phyloP scores from a whole-genome alignment of 2,888 invertebrate genomes.

The Tipula vernalis region DNA sequence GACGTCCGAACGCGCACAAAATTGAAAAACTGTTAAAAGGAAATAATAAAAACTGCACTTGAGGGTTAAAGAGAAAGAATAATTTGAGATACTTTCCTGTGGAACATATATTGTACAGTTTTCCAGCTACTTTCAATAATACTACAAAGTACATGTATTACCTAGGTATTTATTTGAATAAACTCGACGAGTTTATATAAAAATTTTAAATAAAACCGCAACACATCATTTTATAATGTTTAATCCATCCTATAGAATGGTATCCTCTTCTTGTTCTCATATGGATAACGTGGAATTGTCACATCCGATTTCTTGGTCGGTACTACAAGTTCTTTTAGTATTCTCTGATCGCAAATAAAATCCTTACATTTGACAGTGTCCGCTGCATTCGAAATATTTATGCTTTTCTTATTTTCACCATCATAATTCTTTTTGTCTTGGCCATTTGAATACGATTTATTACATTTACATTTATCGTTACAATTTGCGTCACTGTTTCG shows the following conservation, averaged over 20 bases:
- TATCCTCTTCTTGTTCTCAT: slow-evolving; percentile 11
- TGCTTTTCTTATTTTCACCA: not conserved
- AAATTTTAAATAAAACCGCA: too few relatives aligned
- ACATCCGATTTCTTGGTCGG: not conserved
- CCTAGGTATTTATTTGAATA: too few relatives aligned
- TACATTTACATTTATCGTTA: not conserved
- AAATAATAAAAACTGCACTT: too few relatives aligned
- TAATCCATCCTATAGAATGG: slow-evolving; percentile 10
- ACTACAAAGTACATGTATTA: too few relatives aligned
- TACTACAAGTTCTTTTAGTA: not conserved
- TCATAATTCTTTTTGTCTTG: not conserved
- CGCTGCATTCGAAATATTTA: not conserved
- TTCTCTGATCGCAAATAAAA: not conserved
- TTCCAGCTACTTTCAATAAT: too few relatives aligned
- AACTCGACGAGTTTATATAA: too few relatives aligned
- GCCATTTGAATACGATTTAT: not conserved
- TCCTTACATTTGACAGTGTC: not conserved
- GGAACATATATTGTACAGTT: too few relatives aligned
- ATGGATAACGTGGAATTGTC: slow-evolving; percentile 14
- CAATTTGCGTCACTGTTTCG: not conserved
- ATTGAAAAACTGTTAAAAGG: too few relatives aligned
- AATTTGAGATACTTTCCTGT: too few relatives aligned
- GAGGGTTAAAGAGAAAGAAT: too few relatives aligned
- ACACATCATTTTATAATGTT: not conserved
- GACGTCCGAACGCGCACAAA: too few relatives aligned